A percentile compares a stretch with the other conserved stretches of the same genome.
phyloP scores from a whole-genome alignment of 2,797 vertebrate species.

The Silurus aristotelis region DNA sequence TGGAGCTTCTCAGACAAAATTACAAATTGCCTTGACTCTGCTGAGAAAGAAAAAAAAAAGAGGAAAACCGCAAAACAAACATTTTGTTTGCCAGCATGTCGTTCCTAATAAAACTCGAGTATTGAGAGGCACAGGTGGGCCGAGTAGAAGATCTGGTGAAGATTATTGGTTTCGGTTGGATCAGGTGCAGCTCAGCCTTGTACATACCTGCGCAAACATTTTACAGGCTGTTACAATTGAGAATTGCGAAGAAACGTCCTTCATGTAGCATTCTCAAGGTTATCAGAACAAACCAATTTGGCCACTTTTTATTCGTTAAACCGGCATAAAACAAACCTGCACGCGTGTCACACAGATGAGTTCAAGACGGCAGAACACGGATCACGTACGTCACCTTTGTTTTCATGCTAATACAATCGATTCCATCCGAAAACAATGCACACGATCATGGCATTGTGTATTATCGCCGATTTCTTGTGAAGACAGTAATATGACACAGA shows the following conservation, averaged over 20 bases:
- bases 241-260: not conserved
- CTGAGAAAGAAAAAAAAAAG: constrained; percentile 10
- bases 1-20: constrained; percentile 51
- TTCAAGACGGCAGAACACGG: not conserved
- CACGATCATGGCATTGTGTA: not conserved
- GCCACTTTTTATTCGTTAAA: not conserved
- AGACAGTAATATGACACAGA: no score
- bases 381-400: not conserved
- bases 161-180: not conserved
- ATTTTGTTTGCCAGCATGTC: constrained; percentile 17
- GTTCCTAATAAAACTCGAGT: not conserved
- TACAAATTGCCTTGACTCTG: constrained; percentile 57
- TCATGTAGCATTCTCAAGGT: not conserved
- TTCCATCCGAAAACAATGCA: not conserved
- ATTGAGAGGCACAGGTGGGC: not conserved
- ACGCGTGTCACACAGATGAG: no score
- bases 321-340: not conserved
- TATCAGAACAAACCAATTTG: not conserved
- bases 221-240: not conserved
- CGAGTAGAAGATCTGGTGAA: not conserved
- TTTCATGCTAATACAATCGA: not conserved
- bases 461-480: no score
- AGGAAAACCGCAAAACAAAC: constrained; percentile 49
- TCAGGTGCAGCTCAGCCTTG: not conserved
- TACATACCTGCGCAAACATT: not conserved